Evolutionary conservation across 1,140 invertebrate genomes (phyloP).

Genomic region (Calephelis virginiensis): DNA sequence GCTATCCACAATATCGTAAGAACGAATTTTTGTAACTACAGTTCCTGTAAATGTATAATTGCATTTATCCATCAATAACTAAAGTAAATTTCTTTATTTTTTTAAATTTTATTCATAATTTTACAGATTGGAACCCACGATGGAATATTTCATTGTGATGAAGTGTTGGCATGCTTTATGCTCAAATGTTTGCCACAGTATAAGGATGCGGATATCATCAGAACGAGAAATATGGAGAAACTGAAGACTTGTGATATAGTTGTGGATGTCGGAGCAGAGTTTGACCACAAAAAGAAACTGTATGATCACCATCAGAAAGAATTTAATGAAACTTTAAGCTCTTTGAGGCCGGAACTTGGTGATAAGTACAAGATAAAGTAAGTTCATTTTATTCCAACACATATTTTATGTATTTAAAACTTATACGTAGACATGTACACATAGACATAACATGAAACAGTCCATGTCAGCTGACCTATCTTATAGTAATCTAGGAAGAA

Average conservation of each 20-base stretch:
- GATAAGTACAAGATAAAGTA: slow-evolving; percentile 79
- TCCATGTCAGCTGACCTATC: too few relatives aligned
- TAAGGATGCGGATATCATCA: slow-evolving; percentile 89
- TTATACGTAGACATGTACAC: too few relatives aligned
- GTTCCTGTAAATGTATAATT: too few relatives aligned
- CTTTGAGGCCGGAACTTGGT: slow-evolving; percentile 76
- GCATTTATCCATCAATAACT: too few relatives aligned
- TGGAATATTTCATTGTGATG: slow-evolving; percentile 96
- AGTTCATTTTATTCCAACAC: slow-evolving; percentile 32
- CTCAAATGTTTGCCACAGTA: slow-evolving; percentile 90
- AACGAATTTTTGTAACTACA: too few relatives aligned
- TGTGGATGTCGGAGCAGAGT: slow-evolving; percentile 96
- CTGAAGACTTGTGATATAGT: slow-evolving; percentile 95
- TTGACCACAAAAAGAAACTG: slow-evolving; percentile 85
- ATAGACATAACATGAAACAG: too few relatives aligned
- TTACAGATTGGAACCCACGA: slow-evolving; percentile 87
- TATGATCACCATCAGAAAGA: slow-evolving; percentile 98
- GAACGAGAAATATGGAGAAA: slow-evolving; percentile 81
- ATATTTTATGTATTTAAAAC: too few relatives aligned
- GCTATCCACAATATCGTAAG: too few relatives aligned
- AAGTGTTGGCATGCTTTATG: slow-evolving; percentile 95
- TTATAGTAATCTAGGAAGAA: too few relatives aligned
- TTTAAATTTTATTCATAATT: not conserved
- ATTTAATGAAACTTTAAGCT: slow-evolving; percentile 80
- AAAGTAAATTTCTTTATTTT: too few relatives aligned